phyloP scores from a whole-genome alignment of 2,888 invertebrate species.

The Paralinhomoeus sp. region DNA sequence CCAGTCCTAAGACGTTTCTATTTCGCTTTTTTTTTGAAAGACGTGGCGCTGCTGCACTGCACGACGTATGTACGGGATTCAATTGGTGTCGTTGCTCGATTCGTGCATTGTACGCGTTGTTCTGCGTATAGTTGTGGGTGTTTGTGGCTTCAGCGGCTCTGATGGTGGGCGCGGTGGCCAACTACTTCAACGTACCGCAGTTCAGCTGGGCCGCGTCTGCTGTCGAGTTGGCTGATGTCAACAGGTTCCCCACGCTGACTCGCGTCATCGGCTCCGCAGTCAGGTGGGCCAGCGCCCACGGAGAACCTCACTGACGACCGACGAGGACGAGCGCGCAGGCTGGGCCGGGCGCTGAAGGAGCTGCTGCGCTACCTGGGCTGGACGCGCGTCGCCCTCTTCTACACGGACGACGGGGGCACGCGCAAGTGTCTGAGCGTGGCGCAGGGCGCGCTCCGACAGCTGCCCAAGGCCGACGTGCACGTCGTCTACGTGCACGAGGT shows the following conservation, averaged over 20 bases:
- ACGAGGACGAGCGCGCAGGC: slow-evolving; percentile 7
- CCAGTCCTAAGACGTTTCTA: too few relatives aligned
- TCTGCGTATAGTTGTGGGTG: too few relatives aligned
- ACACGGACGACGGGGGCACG: slow-evolving; percentile 9
- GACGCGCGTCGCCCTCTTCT: slow-evolving; percentile 13
- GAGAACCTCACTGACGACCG: too few relatives aligned
- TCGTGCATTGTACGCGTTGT: too few relatives aligned
- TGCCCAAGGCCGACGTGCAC: slow-evolving; percentile 2
- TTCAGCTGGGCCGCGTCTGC: slow-evolving; percentile 12
- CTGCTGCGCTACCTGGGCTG: slow-evolving; percentile 11
- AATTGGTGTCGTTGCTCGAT: too few relatives aligned
- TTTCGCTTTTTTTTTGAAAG: too few relatives aligned
- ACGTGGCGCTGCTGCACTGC: too few relatives aligned
- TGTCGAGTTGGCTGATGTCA: slow-evolving; percentile 6
- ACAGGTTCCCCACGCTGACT: slow-evolving; percentile 9
- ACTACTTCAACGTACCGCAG: slow-evolving; percentile 11
- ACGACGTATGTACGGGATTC: too few relatives aligned
- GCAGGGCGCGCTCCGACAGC: not conserved
- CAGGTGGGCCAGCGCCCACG: too few relatives aligned
- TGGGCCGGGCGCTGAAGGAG: slow-evolving; percentile 11
- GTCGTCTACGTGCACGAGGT: slow-evolving; percentile 4
- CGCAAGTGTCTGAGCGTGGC: slow-evolving; percentile 7
- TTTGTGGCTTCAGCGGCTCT: slow-evolving; percentile 9
- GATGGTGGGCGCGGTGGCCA: slow-evolving; percentile 8
- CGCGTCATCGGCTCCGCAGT: slow-evolving; percentile 3